Base-by-base conservation (phyloP, 35 echinoderm and acorn worm genomes). In the Ophiothrix spiculata region DNA sequence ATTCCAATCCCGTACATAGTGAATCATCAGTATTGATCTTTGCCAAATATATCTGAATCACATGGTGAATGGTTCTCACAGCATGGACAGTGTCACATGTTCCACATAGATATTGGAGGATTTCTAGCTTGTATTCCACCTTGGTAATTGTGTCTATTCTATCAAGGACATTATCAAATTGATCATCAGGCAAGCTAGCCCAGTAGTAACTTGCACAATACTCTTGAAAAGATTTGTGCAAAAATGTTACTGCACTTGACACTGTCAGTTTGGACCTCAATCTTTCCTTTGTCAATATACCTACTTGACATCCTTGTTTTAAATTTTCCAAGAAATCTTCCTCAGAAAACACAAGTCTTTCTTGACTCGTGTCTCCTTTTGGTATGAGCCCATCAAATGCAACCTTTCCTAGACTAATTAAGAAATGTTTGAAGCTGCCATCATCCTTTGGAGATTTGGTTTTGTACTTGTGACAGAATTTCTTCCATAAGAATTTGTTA, bases 161-260 rank as follows among this genome's bases (percentile, higher is more conserved):
- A 6, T n/a, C 1, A 15, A 69, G 25, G 29, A 69, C 25, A 15
- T 6, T n/a, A 69, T 28, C 29, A 28, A 69, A 69, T 69, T n/a
- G 6, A 28, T 69, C 60, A n/a, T n/a, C n/a, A 69, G 3, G 29
- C 60, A 69, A 69, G 1, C 6, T 69, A 69, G 81, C 81, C 81
- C 54, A 84, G 56, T 84, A 84, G 15, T 33, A 38, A 6, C 49
- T 56, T 33, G 81, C 81, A 84, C 81, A 84, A 11, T 64, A 60
- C 40, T 84, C 81, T 42, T 84, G 81, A 84, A 84, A 84, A 32
- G 33, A 64, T 14, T 37, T 37, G 29, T 84, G 81, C 35, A 84
- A 35, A 19, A 84, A 84, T 12, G 81, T 23, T 13, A 74, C 81
- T 34, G 42, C 63, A 28, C 32, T 33, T 21, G 54, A 19, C 11